A percentile compares a stretch with the other conserved stretches of the same genome.
These are phyloP conservation scores for Rhingia rostrata DNA, from an alignment of 2,888 invertebrate species.

Conservation along the genomic window DNA sequence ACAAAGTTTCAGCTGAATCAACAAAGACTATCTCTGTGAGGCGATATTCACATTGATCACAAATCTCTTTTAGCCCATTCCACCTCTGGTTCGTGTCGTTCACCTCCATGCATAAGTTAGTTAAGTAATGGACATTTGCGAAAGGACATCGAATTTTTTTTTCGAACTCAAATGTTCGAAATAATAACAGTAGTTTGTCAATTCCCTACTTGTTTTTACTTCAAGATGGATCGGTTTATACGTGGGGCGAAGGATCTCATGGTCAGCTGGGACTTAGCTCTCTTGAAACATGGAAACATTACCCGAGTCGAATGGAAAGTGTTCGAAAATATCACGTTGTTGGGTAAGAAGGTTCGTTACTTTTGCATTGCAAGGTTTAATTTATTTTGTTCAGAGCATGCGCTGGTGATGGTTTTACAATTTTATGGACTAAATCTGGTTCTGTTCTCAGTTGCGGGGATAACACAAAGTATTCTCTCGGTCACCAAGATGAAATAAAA, in stretches of 20 bases:
- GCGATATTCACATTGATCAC: too few relatives aligned
- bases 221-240: slow-evolving; percentile 86
- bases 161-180: too few relatives aligned
- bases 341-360: slow-evolving; percentile 79
- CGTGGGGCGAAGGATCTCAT: slow-evolving; percentile 87
- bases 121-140: too few relatives aligned
- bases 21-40: too few relatives aligned
- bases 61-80: slow-evolving; percentile 26
- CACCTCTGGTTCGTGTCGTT: slow-evolving; percentile 16
- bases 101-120: background rate
- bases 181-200: too few relatives aligned
- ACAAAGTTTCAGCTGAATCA: too few relatives aligned
- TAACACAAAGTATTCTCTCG: slow-evolving; percentile 86
- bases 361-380: background rate
- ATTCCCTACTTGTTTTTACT: background rate
- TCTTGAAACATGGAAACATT: slow-evolving; percentile 83
- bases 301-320: slow-evolving; percentile 85
- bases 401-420: slow-evolving; percentile 87
- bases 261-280: slow-evolving; percentile 87
- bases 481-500: slow-evolving; percentile 85
- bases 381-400: slow-evolving; percentile 82
- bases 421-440: slow-evolving; percentile 87
- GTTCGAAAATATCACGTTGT: slow-evolving; percentile 86
- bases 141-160: too few relatives aligned
- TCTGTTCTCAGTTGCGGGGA: slow-evolving; percentile 88